phyloP scores from a whole-genome alignment of 1,140 invertebrate genomes.

The Diachasma alloeum region DNA sequence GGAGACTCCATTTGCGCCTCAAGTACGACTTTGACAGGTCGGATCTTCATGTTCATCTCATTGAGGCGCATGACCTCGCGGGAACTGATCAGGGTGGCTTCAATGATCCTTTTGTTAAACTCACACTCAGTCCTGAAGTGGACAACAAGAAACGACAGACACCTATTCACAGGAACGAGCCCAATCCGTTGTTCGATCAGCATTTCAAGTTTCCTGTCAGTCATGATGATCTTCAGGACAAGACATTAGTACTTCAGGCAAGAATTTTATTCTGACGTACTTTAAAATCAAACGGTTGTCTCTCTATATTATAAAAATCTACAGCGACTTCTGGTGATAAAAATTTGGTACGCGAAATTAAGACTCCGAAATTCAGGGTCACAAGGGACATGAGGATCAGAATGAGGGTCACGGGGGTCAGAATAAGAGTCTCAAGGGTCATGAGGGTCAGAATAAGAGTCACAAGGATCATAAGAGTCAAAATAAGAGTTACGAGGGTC shows the following conservation, averaged over 20 bases:
- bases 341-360: too few species aligned
- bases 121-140: constrained; percentile 80
- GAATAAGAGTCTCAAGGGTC: too few species aligned
- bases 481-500: too few species aligned
- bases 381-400: too few species aligned
- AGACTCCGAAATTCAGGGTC: too few species aligned
- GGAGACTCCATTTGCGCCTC: constrained; percentile 82
- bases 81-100: constrained; percentile 84
- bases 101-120: constrained; percentile 85
- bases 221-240: constrained; percentile 79
- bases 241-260: constrained; percentile 76
- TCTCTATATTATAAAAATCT: too few species aligned
- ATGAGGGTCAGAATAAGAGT: too few species aligned
- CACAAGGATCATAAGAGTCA: too few species aligned
- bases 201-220: constrained; percentile 87
- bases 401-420: too few species aligned
- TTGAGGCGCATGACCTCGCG: constrained; percentile 83
- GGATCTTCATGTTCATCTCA: constrained; percentile 86
- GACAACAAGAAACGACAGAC: constrained; percentile 86
- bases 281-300: too few species aligned
- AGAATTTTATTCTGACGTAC: too few species aligned
- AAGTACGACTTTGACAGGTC: constrained; percentile 91
- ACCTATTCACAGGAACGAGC: constrained; percentile 77
- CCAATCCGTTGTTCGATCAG: constrained; percentile 84
- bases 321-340: too few species aligned